A percentile compares a stretch with the other conserved stretches of the same genome.
Conservation (phyloP, 2,888 invertebrate genomes). For the Heliconius sara region DNA sequence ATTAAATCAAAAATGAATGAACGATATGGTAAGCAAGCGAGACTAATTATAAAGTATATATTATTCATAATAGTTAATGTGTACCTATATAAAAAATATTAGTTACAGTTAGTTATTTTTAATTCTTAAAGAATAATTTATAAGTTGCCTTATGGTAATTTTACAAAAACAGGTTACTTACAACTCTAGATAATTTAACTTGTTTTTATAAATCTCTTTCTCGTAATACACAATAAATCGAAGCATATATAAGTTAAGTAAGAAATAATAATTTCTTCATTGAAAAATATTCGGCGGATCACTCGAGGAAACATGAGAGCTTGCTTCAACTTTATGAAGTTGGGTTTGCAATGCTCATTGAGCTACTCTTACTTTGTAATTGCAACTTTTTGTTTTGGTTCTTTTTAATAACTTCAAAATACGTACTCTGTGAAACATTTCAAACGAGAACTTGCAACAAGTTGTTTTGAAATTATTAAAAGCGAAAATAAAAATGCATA, state of each 20-base stretch:
- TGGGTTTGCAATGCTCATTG: constrained; percentile 10
- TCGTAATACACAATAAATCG: background rate
- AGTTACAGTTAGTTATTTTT: too few relatives aligned
- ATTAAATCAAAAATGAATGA: too few relatives aligned
- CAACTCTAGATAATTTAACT: too few relatives aligned
- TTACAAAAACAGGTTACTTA: too few relatives aligned
- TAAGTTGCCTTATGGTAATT: too few relatives aligned
- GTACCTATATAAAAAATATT: too few relatives aligned
- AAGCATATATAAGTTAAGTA: background rate
- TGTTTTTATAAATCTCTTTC: background rate
- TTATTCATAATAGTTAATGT: too few relatives aligned
- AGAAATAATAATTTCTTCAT: background rate
- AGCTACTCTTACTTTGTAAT: constrained; percentile 27
- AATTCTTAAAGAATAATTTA: too few relatives aligned
- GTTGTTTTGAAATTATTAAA: constrained; percentile 7
- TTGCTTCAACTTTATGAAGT: constrained; percentile 13
- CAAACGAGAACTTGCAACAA: constrained; percentile 17
- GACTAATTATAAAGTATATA: too few relatives aligned
- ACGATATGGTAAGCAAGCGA: too few relatives aligned
- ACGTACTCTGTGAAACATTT: constrained; percentile 15
- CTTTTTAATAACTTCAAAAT: constrained; percentile 20
- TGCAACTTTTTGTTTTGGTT: constrained; percentile 29
- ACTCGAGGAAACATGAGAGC: constrained; percentile 15
- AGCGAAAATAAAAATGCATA: background rate
- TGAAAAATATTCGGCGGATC: constrained; percentile 14